Evolutionary conservation across 1,140 invertebrate species (phyloP), one percentile per base, ranked within the genome.

Genomic region (Euschistus heros): DNA sequence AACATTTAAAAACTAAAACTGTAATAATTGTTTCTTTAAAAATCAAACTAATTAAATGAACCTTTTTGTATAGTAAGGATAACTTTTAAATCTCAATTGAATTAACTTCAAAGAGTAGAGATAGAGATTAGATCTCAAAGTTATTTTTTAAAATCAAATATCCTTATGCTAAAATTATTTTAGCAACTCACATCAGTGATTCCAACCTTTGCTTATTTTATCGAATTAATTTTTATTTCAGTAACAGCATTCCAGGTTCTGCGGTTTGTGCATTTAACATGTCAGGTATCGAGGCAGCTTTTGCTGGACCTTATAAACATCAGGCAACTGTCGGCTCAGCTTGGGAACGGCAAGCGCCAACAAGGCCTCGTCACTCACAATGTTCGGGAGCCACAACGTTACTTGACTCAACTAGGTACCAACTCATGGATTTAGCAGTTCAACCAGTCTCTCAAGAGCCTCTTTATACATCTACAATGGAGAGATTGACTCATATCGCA

Each of bases 181-280:
- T 37, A 37, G 5, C 3, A 37, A 37, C 13, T 37, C 33, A 37
- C 8, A 6, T 37, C 13, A n/a, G 10, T 30, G 13, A 37, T 37
- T 6, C 13, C 3, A 10, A 10, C 7, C 7, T 37, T 37, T 13
- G 5, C 13, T 10, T 6, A 37, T 37, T 37, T 37, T 6, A 37
- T 37, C 1, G 1, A 10, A 13, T 37, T 10, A 10, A 37, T 10
- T 37, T 37, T 13, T 37, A 37, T 77, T 72, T 73, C 75, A 91
- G 88, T 18, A 96, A 96, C 72, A 88, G 90, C 68, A 92, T 98
- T 67, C 82, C 86, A 15, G 94, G 93, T 8, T 95, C 94, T 13
- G 94, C 95, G 0, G 84, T 98, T 0, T 98, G 95, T 76, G 85
- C 89, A 0, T 98, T 91, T 78, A 92, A 88, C 72, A 83, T 96